Conservation (phyloP, 2,888 invertebrate genomes). For the Perdita meconis region DNA sequence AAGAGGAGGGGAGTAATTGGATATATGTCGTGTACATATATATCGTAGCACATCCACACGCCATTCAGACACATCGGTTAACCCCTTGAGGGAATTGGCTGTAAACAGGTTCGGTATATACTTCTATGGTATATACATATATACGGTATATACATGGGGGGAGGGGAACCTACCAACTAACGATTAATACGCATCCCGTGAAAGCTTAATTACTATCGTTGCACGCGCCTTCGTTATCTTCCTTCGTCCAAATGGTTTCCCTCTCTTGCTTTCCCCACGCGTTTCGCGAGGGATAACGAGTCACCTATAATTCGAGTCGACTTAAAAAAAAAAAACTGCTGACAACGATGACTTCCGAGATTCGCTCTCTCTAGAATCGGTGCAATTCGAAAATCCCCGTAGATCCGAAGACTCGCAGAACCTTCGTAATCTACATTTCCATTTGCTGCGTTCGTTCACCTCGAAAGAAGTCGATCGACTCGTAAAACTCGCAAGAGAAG, state of each 20-base stretch:
- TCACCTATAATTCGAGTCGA: not conserved
- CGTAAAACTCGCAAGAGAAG: slow-evolving; percentile 23
- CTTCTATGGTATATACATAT: no score
- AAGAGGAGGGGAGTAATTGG: slow-evolving; percentile 57
- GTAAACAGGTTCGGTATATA: slow-evolving; percentile 63
- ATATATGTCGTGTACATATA: slow-evolving; percentile 1
- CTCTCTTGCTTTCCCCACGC: not conserved
- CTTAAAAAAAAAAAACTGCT: not conserved
- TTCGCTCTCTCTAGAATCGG: no score
- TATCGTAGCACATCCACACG: slow-evolving; percentile 73
- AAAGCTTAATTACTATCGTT: slow-evolving; percentile 62
- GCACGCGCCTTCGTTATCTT: slow-evolving; percentile 37
- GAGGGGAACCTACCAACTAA: slow-evolving; percentile 69
- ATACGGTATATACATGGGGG: not conserved
- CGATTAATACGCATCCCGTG: slow-evolving; percentile 64
- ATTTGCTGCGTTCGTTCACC: not conserved
- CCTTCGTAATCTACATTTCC: not conserved
- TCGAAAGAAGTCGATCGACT: slow-evolving; percentile 3
- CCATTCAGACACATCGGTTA: slow-evolving; percentile 74
- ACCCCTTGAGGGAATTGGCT: slow-evolving; percentile 64
- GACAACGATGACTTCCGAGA: no score
- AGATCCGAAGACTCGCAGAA: no score
- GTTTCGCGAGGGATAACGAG: not conserved
- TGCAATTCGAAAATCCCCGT: no score
- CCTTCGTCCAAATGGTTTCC: slow-evolving; percentile 14